Evolutionary conservation across 2,888 invertebrate species (phyloP).

Genomic region (Liopterus haemorrhoidalis): DNA sequence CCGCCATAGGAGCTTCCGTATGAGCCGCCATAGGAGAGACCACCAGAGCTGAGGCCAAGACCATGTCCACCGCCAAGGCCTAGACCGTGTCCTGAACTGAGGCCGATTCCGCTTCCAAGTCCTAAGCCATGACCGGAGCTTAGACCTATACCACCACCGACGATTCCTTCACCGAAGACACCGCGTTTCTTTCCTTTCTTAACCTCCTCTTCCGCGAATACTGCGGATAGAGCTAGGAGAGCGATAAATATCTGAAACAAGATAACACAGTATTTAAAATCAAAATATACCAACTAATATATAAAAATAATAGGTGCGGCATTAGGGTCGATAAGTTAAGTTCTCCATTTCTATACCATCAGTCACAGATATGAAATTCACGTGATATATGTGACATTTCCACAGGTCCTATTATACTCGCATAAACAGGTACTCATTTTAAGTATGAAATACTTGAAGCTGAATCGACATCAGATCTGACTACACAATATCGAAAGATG

Average conservation of each 20-base stretch:
- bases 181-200: constrained; percentile 47
- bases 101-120: constrained; percentile 32
- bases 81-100: constrained; percentile 8
- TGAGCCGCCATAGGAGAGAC: not conserved
- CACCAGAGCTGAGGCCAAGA: constrained; percentile 9
- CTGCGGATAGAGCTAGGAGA: constrained; percentile 45
- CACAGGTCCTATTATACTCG: too few relatives aligned
- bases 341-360: too few relatives aligned
- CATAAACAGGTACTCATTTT: too few relatives aligned
- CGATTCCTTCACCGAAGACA: constrained; percentile 44
- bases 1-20: constrained; percentile 9
- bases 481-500: too few relatives aligned
- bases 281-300: not conserved
- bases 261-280: constrained; percentile 5
- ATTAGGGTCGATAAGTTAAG: too few relatives aligned
- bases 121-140: constrained; percentile 32
- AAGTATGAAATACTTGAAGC: too few relatives aligned
- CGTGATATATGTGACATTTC: too few relatives aligned
- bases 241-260: constrained; percentile 44
- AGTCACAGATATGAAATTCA: too few relatives aligned
- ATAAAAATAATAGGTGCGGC: too few relatives aligned
- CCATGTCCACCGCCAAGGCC: constrained; percentile 14
- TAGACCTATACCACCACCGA: constrained; percentile 36
- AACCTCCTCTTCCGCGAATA: constrained; percentile 39
- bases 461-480: too few relatives aligned